Base-by-base conservation (phyloP, 2,888 invertebrate genomes). In the Dicyrtomina minuta region DNA sequence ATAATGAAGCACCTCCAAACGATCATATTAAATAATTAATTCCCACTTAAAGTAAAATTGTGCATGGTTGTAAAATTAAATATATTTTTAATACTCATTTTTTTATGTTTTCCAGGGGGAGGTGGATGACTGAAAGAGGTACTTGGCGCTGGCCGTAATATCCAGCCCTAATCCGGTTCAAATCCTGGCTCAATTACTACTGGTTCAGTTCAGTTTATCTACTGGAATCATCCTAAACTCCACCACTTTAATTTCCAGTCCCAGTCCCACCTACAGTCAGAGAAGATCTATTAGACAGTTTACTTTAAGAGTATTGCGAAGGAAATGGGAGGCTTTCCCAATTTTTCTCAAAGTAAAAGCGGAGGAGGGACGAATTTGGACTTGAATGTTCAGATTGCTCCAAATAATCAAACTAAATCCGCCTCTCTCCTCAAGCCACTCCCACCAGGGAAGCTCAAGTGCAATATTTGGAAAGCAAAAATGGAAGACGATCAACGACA, bases 381-480 rank as follows among this genome's bases (percentile, higher is more conserved):
- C 56, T 64, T 72, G 66, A 83, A 83, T 74, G 81, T 83, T 17
- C 83, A 83, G 78, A 80, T 58, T 78, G 71, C 79, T 65, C 80
- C 80, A n/a, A 84, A 84, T 78, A 84, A 84, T 74, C 83, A 83
- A 77, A 80, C 82, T 61, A 82, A 82, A 73, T 79, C 76, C 66
- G 72, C 77, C 27, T 79, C 81, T 27, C 71, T 79, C 22, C 79
- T 80, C n/a, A 79, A 81, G 79, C 89, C 91, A 24, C 86, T 95
- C 70, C 93, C 94, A 58, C 92, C 92, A 10, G 93, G 93, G 75
- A 92, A 94, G 81, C 87, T 96, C 73, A 96, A 96, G 83, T 96
- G 96, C 83, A 96, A 92, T 84, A 95, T 96, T 81, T 84, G 96
- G 66, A 96, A 96, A 86, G 92, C 92, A 82, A 86, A 86, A 79